Conservation (phyloP, 1,140 invertebrate genomes). For the Notospermus geniculatus region DNA sequence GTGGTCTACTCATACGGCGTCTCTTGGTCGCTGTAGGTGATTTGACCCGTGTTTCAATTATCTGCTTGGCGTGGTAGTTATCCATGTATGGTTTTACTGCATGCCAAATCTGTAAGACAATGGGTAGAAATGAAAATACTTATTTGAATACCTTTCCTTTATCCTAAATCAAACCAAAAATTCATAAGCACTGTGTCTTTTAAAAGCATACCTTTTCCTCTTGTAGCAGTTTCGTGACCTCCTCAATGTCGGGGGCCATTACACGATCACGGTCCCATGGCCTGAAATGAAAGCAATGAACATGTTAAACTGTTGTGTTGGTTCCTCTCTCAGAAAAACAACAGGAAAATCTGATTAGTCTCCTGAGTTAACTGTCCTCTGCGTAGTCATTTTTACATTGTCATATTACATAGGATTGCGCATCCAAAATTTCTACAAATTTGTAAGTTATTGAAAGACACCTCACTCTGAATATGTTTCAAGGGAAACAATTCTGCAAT, state of each 20-base stretch:
- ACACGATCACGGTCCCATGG: slow-evolving; percentile 68
- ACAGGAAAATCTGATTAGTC: slow-evolving; percentile 1
- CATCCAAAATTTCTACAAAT: too few relatives aligned
- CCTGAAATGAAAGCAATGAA: slow-evolving; percentile 47
- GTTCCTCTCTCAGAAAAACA: background rate
- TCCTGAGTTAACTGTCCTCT: background rate
- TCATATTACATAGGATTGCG: too few relatives aligned
- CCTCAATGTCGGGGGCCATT: slow-evolving; percentile 69
- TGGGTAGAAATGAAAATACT: background rate
- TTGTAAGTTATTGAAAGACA: too few relatives aligned
- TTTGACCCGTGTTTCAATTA: slow-evolving; percentile 43
- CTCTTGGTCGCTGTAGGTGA: slow-evolving; percentile 38
- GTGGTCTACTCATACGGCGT: background rate
- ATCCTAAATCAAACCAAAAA: too few relatives aligned
- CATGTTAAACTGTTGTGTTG: too few relatives aligned
- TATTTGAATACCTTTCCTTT: too few relatives aligned
- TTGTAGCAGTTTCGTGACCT: slow-evolving; percentile 61
- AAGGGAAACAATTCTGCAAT: background rate
- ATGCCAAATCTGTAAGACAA: slow-evolving; percentile 39
- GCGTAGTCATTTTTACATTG: too few relatives aligned
- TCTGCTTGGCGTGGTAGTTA: slow-evolving; percentile 43
- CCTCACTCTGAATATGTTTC: too few relatives aligned
- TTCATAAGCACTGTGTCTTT: too few relatives aligned
- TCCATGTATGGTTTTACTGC: slow-evolving; percentile 48
- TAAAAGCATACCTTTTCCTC: slow-evolving; percentile 59